Evolutionary conservation across 2,797 vertebrate species (phyloP).

Genomic region (Poecile montanus): DNA sequence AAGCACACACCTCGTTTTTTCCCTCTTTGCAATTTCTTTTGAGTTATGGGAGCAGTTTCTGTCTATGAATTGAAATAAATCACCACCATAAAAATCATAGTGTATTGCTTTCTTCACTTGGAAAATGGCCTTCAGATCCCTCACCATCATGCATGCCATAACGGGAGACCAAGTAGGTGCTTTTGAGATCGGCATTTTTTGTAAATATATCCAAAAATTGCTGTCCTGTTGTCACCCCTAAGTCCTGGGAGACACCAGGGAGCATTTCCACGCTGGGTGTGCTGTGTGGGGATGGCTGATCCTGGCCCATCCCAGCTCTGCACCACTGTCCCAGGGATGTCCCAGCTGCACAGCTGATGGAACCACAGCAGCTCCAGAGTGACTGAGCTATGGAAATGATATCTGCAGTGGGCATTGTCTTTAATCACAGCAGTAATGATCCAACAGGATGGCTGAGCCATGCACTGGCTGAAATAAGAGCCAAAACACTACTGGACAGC

Average conservation of each 20-base stretch:
- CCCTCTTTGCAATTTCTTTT: constrained; percentile 26
- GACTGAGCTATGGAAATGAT: not conserved
- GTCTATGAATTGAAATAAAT: constrained; percentile 8
- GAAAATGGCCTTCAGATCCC: not conserved
- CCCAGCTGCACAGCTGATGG: not conserved
- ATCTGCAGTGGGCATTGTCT: not conserved
- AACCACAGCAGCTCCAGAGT: not conserved
- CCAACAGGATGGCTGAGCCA: not conserved
- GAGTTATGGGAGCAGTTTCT: constrained; percentile 25
- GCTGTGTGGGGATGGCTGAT: not conserved
- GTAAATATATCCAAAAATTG: not conserved
- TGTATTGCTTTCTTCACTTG: not conserved
- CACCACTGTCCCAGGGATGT: not conserved
- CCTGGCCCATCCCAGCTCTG: not conserved
- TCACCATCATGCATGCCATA: not conserved
- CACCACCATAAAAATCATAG: not conserved
- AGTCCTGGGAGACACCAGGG: not conserved
- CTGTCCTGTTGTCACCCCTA: not conserved
- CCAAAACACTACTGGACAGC: not conserved
- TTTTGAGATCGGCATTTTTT: constrained; percentile 43
- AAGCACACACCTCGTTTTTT: not conserved
- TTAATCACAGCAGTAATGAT: rapidly evolving
- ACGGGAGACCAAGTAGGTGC: not conserved
- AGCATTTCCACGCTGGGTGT: rapidly evolving
- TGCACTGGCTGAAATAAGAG: not conserved